Percentiles rank a stretch among this genome's conserved stretches.
Evolutionary conservation across 2,888 invertebrate species (phyloP).

Genomic region (Criorhina ranunculi): DNA sequence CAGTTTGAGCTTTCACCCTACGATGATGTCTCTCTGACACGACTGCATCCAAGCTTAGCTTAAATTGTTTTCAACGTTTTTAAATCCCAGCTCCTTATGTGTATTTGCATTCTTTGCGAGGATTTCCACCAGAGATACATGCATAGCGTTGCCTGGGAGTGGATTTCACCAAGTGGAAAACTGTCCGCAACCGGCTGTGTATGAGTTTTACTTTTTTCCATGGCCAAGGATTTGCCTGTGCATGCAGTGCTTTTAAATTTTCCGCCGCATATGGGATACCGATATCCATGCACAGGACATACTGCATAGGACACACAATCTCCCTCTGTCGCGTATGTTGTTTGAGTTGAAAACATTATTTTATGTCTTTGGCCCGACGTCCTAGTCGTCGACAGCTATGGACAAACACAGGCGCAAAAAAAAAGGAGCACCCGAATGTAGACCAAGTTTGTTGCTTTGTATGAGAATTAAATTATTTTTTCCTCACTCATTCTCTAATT

Average conservation of each 20-base stretch:
- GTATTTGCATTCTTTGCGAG: constrained; percentile 30
- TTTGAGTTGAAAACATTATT: constrained; percentile 26
- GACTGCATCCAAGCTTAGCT: constrained; percentile 29
- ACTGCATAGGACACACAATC: neutral
- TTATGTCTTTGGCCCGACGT: constrained; percentile 12
- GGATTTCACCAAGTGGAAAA: constrained; percentile 48
- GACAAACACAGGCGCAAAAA: neutral
- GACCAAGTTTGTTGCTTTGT: constrained; percentile 24
- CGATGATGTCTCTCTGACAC: no score
- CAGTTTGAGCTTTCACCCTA: no score
- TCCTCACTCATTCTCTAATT: neutral
- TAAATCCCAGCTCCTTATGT: constrained; percentile 21
- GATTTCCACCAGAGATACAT: constrained; percentile 15
- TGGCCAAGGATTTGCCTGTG: constrained; percentile 17
- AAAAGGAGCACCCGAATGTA: neutral
- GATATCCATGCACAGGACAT: neutral
- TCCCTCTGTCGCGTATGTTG: neutral
- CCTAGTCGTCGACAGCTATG: constrained; percentile 6
- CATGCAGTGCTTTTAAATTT: constrained; percentile 11
- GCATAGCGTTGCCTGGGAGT: constrained; percentile 4
- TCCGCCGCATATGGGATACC: constrained; percentile 8
- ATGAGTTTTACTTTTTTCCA: constrained; percentile 1
- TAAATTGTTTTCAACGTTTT: constrained; percentile 34
- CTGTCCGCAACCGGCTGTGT: constrained; percentile 51
- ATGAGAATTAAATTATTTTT: neutral